Percentiles rank a stretch among this genome's conserved stretches.
phyloP scores from a whole-genome alignment of 30 jellyfish, hydroid and myxozoan genomes.

The Hydractinia symbiolongicarpus region DNA sequence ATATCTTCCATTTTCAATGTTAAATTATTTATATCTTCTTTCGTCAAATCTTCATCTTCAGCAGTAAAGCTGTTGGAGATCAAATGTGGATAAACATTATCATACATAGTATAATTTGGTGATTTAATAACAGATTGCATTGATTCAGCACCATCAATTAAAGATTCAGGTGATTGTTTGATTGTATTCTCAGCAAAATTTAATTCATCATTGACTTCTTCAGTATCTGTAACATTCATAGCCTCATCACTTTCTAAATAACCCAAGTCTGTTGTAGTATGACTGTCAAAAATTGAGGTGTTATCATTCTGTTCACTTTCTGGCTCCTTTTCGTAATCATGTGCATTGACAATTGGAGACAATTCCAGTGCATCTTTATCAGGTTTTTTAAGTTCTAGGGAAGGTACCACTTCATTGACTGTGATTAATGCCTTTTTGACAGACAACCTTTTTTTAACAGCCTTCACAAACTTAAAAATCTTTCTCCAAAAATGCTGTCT shows the following conservation, averaged over 20 bases:
- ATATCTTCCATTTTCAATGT: slow-evolving; percentile 15
- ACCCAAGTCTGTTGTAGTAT: not conserved
- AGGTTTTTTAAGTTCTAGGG: too few species aligned
- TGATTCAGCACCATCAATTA: not conserved
- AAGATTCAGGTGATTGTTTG: not conserved
- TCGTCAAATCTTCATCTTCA: slow-evolving; percentile 27
- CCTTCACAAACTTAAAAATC: slow-evolving; percentile 4
- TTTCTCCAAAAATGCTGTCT: slow-evolving; percentile 1
- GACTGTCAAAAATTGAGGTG: not conserved
- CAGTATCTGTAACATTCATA: not conserved
- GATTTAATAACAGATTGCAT: not conserved
- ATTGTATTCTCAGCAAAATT: not conserved
- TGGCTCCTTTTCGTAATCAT: not conserved
- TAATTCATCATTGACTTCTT: not conserved
- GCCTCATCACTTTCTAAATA: not conserved
- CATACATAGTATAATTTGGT: not conserved
- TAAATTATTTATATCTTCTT: not conserved
- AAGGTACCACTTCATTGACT: not conserved
- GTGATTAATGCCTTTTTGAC: not conserved
- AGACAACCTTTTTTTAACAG: not conserved
- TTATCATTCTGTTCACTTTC: not conserved
- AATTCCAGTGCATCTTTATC: not conserved
- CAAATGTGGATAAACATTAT: slow-evolving; percentile 11
- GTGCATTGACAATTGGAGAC: not conserved
- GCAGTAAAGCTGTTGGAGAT: not conserved